These are phyloP conservation scores for Druon quercuslanigerum DNA, from an alignment of 1,140 invertebrate species.

Conservation along the genomic window DNA sequence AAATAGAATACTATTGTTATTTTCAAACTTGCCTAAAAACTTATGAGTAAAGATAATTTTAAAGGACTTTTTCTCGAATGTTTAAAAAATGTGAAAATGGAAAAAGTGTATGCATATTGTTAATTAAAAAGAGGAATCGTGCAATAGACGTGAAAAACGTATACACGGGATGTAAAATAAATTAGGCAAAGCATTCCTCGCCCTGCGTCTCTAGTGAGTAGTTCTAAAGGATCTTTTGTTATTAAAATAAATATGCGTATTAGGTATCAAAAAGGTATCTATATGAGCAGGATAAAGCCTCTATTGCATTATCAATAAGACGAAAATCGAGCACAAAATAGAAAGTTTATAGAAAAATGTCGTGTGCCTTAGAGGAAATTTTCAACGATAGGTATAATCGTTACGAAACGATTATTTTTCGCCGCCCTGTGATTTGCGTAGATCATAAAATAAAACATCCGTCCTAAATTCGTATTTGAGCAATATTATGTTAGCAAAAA, in stretches of 20 bases:
- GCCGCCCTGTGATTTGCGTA: conserved; percentile 11
- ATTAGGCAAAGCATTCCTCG: conserved; percentile 22
- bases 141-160: conserved; percentile 18
- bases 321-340: conserved; percentile 2
- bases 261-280: conserved; percentile 7
- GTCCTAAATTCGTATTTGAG: background rate
- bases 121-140: conserved; percentile 18
- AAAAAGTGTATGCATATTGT: background rate
- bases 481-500: too few relatives aligned
- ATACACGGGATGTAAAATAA: conserved; percentile 18
- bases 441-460: background rate
- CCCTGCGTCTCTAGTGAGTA: conserved; percentile 19
- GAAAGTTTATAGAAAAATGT: background rate
- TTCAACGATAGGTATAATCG: conserved; percentile 8
- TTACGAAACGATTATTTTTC: conserved; percentile 14
- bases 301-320: conserved; percentile 5
- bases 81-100: background rate
- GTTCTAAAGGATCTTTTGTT: conserved; percentile 19
- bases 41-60: too few relatives aligned
- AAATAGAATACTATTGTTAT: background rate
- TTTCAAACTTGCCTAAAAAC: background rate
- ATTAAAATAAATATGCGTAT: background rate
- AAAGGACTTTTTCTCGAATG: too few relatives aligned
- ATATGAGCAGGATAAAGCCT: conserved; percentile 8
- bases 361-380: background rate